Conservation (phyloP, 2,888 invertebrate species). For the Netelia virgata region DNA sequence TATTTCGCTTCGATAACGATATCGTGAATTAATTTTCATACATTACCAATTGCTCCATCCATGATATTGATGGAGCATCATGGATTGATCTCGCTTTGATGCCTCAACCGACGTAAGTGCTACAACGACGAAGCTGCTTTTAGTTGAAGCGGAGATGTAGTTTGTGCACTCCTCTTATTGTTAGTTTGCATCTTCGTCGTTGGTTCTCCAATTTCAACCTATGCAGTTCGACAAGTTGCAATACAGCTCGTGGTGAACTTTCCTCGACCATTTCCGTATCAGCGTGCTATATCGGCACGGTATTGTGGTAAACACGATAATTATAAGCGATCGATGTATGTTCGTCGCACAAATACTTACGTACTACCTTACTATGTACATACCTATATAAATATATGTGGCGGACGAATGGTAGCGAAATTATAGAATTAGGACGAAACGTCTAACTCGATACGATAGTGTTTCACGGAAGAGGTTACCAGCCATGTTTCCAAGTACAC, state of each 20-base stretch:
- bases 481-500: not conserved
- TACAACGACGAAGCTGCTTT: slow-evolving; percentile 56
- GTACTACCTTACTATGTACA: not conserved
- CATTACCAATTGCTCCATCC: too few relatives aligned
- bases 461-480: slow-evolving; percentile 23
- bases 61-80: not conserved
- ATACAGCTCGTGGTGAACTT: slow-evolving; percentile 51
- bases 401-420: slow-evolving; percentile 7
- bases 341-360: not conserved
- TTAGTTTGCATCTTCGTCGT: slow-evolving; percentile 12
- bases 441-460: slow-evolving; percentile 49
- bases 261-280: slow-evolving; percentile 36
- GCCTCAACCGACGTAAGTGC: slow-evolving; percentile 26
- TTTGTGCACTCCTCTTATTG: slow-evolving; percentile 23
- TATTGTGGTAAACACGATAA: slow-evolving; percentile 49
- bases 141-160: slow-evolving; percentile 38
- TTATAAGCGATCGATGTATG: slow-evolving; percentile 54
- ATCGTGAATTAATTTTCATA: too few relatives aligned
- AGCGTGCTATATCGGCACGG: slow-evolving; percentile 5
- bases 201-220: slow-evolving; percentile 46
- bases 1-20: too few relatives aligned
- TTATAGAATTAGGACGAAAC: slow-evolving; percentile 48
- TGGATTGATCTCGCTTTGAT: slow-evolving; percentile 41
- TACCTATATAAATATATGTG: not conserved
- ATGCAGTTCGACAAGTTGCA: slow-evolving; percentile 56